Conservation (phyloP, 2,888 invertebrate species). For the Timandra comae region DNA sequence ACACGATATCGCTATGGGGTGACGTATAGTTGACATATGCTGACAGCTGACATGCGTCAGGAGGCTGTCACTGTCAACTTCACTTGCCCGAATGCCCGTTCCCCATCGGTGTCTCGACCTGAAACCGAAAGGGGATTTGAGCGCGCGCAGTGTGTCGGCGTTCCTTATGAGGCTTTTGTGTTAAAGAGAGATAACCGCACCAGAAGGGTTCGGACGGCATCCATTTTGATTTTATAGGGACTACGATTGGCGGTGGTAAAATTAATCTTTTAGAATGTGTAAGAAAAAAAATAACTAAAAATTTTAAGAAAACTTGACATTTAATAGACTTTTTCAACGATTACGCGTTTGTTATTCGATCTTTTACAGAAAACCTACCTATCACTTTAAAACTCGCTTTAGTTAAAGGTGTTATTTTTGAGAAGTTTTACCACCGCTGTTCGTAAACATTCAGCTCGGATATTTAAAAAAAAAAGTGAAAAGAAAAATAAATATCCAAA, state of each 20-base stretch:
- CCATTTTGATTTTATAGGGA: neutral
- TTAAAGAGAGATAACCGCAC: too few species aligned
- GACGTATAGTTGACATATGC: constrained; percentile 1
- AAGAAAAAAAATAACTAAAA: too few species aligned
- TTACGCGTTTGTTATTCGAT: too few species aligned
- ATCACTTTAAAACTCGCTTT: too few species aligned
- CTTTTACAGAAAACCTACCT: too few species aligned
- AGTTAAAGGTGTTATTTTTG: too few species aligned
- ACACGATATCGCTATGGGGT: constrained; percentile 54
- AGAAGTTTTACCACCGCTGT: constrained; percentile 48
- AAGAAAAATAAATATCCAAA: constrained; percentile 16
- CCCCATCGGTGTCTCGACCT: constrained; percentile 60
- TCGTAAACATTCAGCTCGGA: constrained; percentile 29
- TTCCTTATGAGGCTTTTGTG: constrained; percentile 58
- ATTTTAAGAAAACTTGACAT: too few species aligned
- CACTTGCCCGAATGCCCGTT: constrained; percentile 66
- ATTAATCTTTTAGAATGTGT: too few species aligned
- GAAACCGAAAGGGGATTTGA: constrained; percentile 57
- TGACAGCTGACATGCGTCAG: constrained; percentile 8
- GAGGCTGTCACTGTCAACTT: constrained; percentile 37
- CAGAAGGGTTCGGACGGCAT: neutral
- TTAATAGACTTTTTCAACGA: too few species aligned
- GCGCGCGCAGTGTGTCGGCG: constrained; percentile 71
- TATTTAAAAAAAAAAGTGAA: constrained; percentile 8
- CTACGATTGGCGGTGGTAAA: too few species aligned